Percentiles rank a stretch among this genome's conserved stretches.
These are phyloP conservation scores for Eumacrocentrus americanus DNA, from an alignment of 2,888 invertebrate genomes.

Conservation along the genomic window DNA sequence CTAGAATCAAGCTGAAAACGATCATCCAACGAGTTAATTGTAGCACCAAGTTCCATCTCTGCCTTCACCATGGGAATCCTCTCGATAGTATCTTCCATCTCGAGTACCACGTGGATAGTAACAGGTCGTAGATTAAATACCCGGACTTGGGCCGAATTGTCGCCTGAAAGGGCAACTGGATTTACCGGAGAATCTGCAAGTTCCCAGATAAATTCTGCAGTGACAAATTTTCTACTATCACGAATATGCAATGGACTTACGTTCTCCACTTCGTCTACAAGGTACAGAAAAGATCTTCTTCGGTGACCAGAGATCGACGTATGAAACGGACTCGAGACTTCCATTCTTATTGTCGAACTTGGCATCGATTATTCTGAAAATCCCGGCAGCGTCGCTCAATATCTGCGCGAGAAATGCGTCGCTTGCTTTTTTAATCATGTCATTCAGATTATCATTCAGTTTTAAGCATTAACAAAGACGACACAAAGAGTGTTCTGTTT, in stretches of 20 bases:
- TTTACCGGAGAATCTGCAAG: slow-evolving; percentile 18
- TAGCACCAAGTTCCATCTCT: slow-evolving; percentile 45
- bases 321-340: slow-evolving; percentile 51
- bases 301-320: slow-evolving; percentile 75
- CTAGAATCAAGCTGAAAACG: slow-evolving; percentile 49
- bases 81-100: slow-evolving; percentile 53
- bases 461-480: slow-evolving; percentile 15
- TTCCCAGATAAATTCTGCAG: background rate
- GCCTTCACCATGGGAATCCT: slow-evolving; percentile 51
- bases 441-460: background rate
- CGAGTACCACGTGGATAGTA: slow-evolving; percentile 44
- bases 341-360: slow-evolving; percentile 44
- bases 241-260: slow-evolving; percentile 16
- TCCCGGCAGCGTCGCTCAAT: slow-evolving; percentile 64
- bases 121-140: slow-evolving; percentile 50
- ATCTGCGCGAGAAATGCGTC: slow-evolving; percentile 56
- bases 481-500: slow-evolving; percentile 2
- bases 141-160: slow-evolving; percentile 38
- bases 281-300: slow-evolving; percentile 66
- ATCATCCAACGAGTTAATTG: slow-evolving; percentile 48
- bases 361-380: slow-evolving; percentile 62
- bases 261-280: slow-evolving; percentile 38
- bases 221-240: background rate
- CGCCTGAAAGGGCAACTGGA: slow-evolving; percentile 16
- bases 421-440: slow-evolving; percentile 17